Base-by-base conservation (phyloP, 1,140 invertebrate genomes). In the Diabrotica virgifera region DNA sequence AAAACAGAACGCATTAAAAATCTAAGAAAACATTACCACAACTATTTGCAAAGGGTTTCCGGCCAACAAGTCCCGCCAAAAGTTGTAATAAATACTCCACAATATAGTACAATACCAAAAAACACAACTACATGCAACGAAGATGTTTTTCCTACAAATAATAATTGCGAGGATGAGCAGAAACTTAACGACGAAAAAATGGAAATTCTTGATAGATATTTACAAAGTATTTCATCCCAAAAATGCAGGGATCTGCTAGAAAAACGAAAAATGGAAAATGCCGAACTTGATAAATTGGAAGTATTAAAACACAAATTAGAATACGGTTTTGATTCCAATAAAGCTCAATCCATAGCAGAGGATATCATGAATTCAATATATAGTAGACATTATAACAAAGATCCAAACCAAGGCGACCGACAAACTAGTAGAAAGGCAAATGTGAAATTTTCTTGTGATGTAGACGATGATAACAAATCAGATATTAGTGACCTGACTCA, bases 1-100 rank as follows among this genome's bases (percentile, higher is more conserved):
- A 86, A 86, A 77, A 86, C 85, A 9, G 83, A 87, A 66, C 78
- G 83, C 68, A 80, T 87, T n/a, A 82, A 83, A 75, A 70, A 78
- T 71, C 76, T 87, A 64, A 59, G 76, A 53, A 59, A 68, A 38
- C 75, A 77, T 59, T 78, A 78, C 60, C 70, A 70, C 12, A 56
- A 62, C 50, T 73, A 62, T 57, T 62, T 72, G 14, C 50, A 68
- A 37, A 56, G 59, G 58, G 54, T 67, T 10, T 5, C 52, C 35
- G 12, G 58, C n/a, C 36, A 9, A 58, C 24, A n/a, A 14, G 12
- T 55, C 6, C 40, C 40, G 40, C n/a, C 24, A 24, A 24, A 24
- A 24, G 24, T 24, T 24, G n/a, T 10, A 3, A n/a, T 46, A n/a
- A n/a, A 46, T 46, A 10, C 40, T 46, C 52, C n/a, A 8, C 52